Conservation (phyloP, 2,888 invertebrate genomes). For the Nineta flava region DNA sequence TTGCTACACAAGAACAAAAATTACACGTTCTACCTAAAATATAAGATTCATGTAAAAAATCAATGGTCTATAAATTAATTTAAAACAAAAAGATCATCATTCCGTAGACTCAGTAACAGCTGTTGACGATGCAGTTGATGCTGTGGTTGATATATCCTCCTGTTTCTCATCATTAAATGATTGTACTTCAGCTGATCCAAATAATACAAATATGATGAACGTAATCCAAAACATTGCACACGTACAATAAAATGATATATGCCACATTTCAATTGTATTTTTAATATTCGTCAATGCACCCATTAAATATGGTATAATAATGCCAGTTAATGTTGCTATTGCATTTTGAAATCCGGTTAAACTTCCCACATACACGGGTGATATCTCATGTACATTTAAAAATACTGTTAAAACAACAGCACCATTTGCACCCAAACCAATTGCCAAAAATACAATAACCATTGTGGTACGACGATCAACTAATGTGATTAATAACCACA, state of each 20-base stretch:
- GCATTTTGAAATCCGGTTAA: background rate
- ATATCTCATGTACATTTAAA: background rate
- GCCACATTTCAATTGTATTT: background rate
- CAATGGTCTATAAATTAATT: too few species aligned
- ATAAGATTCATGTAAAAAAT: too few species aligned
- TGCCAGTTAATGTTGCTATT: background rate
- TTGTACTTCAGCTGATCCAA: background rate
- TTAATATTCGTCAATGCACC: background rate
- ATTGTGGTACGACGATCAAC: background rate
- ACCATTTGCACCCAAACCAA: background rate
- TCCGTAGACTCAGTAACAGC: too few species aligned
- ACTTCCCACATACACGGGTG: background rate
- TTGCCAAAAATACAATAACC: background rate
- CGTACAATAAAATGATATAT: background rate
- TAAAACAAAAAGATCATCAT: too few species aligned
- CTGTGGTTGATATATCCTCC: too few species aligned
- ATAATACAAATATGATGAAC: background rate
- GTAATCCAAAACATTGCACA: background rate
- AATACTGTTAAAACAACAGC: background rate
- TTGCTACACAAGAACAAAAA: too few species aligned
- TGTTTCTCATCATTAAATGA: background rate
- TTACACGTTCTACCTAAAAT: too few species aligned
- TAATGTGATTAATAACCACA: background rate
- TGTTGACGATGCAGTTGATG: too few species aligned
- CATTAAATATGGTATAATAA: background rate